Percentiles rank a stretch among this genome's conserved stretches.
These are phyloP conservation scores for Epinotia demarniana DNA, from an alignment of 2,888 invertebrate genomes.

Conservation along the genomic window DNA sequence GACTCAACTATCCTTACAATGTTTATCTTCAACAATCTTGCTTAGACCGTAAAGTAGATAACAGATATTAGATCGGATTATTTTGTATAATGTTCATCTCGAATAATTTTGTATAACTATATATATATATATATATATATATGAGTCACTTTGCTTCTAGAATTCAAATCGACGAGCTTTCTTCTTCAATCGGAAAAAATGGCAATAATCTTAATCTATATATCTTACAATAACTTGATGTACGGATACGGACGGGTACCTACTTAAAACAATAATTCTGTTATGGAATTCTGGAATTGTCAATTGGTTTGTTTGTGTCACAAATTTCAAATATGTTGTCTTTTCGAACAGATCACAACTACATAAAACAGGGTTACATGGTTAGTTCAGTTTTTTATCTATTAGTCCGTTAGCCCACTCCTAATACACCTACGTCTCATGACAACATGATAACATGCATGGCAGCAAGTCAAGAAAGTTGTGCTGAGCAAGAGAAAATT, in stretches of 20 bases:
- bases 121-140: too few species aligned
- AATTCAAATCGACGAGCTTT: not conserved
- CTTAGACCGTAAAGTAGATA: not conserved
- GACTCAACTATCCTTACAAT: not conserved
- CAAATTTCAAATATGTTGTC: too few species aligned
- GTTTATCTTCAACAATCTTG: not conserved
- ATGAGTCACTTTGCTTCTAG: not conserved
- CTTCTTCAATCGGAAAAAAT: not conserved
- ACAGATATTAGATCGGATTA: not conserved
- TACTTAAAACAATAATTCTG: not conserved
- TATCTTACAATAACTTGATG: slow-evolving; percentile 7
- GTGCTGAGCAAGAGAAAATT: too few species aligned
- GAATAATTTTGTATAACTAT: not conserved
- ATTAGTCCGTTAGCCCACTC: too few species aligned
- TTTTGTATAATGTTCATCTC: not conserved
- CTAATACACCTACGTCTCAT: too few species aligned
- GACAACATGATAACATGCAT: too few species aligned
- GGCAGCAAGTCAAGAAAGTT: too few species aligned
- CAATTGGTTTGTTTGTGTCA: too few species aligned
- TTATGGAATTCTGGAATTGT: too few species aligned
- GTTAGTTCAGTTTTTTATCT: too few species aligned
- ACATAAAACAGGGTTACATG: too few species aligned
- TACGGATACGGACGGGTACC: not conserved
- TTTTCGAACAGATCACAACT: too few species aligned
- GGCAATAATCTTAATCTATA: slow-evolving; percentile 1